Conservation (phyloP, 1,140 invertebrate genomes). For the Polypedilum pembai region DNA sequence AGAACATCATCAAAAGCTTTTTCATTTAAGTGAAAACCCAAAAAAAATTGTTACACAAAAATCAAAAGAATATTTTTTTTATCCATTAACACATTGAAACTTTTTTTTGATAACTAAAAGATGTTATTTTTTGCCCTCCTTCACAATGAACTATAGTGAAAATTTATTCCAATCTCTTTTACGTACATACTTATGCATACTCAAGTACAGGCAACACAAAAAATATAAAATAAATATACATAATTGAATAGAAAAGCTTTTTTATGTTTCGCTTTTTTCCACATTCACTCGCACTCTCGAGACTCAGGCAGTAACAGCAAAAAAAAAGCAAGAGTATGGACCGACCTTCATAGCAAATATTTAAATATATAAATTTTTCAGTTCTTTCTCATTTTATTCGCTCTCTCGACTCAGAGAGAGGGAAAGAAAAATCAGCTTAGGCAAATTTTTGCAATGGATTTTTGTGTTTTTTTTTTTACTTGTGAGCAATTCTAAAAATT, state of each 20-base stretch:
- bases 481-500: too few relatives aligned
- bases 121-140: too few relatives aligned
- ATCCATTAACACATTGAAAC: too few relatives aligned
- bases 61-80: too few relatives aligned
- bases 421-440: slow-evolving; percentile 12
- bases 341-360: slow-evolving; percentile 16
- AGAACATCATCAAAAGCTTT: too few relatives aligned
- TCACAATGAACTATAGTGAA: too few relatives aligned
- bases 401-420: neutral
- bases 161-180: neutral
- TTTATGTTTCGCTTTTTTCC: neutral
- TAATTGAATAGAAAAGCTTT: slow-evolving; percentile 19
- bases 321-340: neutral
- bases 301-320: neutral
- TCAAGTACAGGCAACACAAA: neutral
- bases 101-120: too few relatives aligned
- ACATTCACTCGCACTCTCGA: neutral
- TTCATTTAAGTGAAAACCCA: too few relatives aligned
- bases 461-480: neutral
- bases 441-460: neutral
- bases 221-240: slow-evolving; percentile 20
- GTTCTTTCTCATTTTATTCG: neutral
- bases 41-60: too few relatives aligned
- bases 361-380: neutral
- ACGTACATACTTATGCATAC: neutral